Evolutionary conservation across 2,888 invertebrate species (phyloP), one percentile per base, ranked within the genome.

Genomic region (Bhutanitis thaidina): DNA sequence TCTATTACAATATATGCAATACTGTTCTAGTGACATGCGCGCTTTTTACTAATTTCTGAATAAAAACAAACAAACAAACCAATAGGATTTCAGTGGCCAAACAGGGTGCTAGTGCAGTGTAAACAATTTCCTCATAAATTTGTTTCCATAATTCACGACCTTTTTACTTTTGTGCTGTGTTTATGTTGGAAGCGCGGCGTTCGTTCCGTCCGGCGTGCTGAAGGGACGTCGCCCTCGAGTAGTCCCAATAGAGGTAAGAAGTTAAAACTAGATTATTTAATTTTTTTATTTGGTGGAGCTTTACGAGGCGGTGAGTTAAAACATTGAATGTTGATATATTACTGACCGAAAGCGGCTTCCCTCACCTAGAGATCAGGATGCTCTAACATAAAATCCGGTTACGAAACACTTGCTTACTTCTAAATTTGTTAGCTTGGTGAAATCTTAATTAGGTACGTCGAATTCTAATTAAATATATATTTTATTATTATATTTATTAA

Each of bases 141-240:
- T 67, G 54, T 64, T 71, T 61, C 53, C 56, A 57, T 61, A 69
- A 67, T 73, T 63, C 69, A 69, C 70, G 68, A 73, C 79, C 74
- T 71, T 73, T 80, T 73, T 68, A 72, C 67, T 76, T 79, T 80
- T 77, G 87, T 88, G 86, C 78, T 84, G 88, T 89, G 88, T 89
- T 89, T 89, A 87, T 87, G 87, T 88, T 80, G 75, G 76, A 72
- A 81, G 72, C 80, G 82, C 79, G 79, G 77, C 78, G 76, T 75
- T 72, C 71, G 83, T 71, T 80, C 70, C 69, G 74, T 79, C 74
- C 80, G 80, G 78, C 77, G 74, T 77, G 74, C 64, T 62, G 58
- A 58, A 71, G 78, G 77, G 77, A 84, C 88, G 83, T 87, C 87
- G 87, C 88, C 86, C 85, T 77, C 88, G 66, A 78, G 67, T 77